Evolutionary conservation across 2,888 invertebrate genomes (phyloP).

Genomic region (Himalopsyche tibetana): DNA sequence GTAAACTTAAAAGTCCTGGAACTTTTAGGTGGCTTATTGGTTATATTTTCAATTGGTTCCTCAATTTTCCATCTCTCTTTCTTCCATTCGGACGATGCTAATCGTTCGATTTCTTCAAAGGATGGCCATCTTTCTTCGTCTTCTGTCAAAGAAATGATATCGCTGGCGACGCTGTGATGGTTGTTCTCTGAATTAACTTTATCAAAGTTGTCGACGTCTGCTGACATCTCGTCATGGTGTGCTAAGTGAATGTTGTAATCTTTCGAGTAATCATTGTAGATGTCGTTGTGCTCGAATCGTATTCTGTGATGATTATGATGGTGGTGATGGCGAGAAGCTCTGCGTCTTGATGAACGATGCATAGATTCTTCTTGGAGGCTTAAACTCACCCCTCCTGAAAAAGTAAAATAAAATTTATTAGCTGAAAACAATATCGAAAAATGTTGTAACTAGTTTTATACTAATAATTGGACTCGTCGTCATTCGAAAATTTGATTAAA

Average conservation of each 20-base stretch:
- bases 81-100: conserved; percentile 64
- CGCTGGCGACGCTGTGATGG: conserved; percentile 7
- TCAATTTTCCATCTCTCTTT: conserved; percentile 64
- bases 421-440: no score
- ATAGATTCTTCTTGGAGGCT: background rate
- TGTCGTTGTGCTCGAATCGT: conserved; percentile 51
- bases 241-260: conserved; percentile 39
- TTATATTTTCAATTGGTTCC: conserved; percentile 45
- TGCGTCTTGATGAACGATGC: conserved; percentile 1
- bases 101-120: conserved; percentile 64
- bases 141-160: conserved; percentile 48
- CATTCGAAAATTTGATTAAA: no score
- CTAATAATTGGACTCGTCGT: no score
- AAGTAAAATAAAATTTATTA: background rate
- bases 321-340: conserved; percentile 44
- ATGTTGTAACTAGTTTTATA: no score
- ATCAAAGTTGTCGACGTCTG: background rate
- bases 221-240: conserved; percentile 1
- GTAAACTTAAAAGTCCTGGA: conserved; percentile 63
- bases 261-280: conserved; percentile 43
- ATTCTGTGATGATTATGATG: conserved; percentile 55
- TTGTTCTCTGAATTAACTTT: conserved; percentile 17
- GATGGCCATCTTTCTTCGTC: conserved; percentile 62
- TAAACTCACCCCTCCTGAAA: conserved; percentile 13
- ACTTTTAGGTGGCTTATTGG: conserved; percentile 59